Evolutionary conservation across 2,113 vertebrate species (phyloP), one percentile per base, ranked within the genome.

Genomic region (Noctilio leporinus): DNA sequence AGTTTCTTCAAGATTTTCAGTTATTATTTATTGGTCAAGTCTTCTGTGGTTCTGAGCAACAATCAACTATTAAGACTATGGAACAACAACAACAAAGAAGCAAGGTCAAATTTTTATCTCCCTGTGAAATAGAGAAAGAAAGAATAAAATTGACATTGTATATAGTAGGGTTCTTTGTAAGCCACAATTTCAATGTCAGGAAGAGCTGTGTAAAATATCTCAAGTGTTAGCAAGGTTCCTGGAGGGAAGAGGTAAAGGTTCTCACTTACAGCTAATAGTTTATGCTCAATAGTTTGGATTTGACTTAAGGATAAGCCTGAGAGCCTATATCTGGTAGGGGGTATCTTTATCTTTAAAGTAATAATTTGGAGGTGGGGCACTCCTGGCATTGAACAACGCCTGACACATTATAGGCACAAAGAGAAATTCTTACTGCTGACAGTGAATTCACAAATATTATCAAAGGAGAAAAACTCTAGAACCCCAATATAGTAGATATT

Each of bases 401-500:
- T 65, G 47, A 72, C 78, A 78, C 75, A 86, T 51, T 47, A n/a
- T 40, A 88, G 64, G 83, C 43, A 85, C 86, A 85, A 76, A 91
- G 91, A 80, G 38, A 92, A 85, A 69, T 75, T 62, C 12, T 83
- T 89, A 43, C 62, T 81, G 45, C 62, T 57, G 80, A 81, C 40
- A 59, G 47, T 10, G 75, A 81, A 59, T 57, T 82, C 24, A 57
- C 40, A 86, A 88, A 82, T 82, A 76, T 14, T 78, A 70, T 53
- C 33, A 78, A 80, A 80, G 53, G 65, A 67, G 11, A 45, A 86
- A 95, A 93, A 87, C 47, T 87, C 57, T 81, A 95, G 65, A 93
- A 85, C 35, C 20, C 8, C 22, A 35, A 70, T 17, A 87, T 19
- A 57, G 45, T 43, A 12, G 28, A 3, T 82, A 80, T 47, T 65